These are phyloP conservation scores for Macrobrachium nipponense DNA, from an alignment of 1,140 invertebrate genomes.

Conservation along the genomic window DNA sequence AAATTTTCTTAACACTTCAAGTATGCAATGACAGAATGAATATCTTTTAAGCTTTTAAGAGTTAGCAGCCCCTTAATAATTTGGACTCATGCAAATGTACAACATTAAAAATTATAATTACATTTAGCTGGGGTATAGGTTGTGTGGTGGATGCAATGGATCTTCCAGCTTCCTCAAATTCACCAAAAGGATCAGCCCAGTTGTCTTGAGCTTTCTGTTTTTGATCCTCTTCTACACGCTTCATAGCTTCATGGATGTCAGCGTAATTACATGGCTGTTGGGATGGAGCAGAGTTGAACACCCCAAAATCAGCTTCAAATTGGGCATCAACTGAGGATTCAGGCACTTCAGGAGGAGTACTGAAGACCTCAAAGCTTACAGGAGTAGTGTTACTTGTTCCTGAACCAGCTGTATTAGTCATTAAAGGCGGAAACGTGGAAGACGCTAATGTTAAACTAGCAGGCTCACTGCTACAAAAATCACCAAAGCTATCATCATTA, in stretches of 20 bases:
- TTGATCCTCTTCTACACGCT: slow-evolving; percentile 44
- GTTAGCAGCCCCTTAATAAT: too few relatives aligned
- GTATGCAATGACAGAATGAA: too few relatives aligned
- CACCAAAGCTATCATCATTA: slow-evolving; percentile 47
- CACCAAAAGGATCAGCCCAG: slow-evolving; percentile 55
- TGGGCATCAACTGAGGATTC: slow-evolving; percentile 27
- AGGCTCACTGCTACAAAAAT: slow-evolving; percentile 54
- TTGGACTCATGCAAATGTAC: too few relatives aligned
- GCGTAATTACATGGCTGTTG: slow-evolving; percentile 32
- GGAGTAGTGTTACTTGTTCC: slow-evolving; percentile 40
- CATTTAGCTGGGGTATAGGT: background rate
- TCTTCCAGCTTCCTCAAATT: slow-evolving; percentile 44
- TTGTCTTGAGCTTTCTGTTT: slow-evolving; percentile 28
- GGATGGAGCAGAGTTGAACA: background rate
- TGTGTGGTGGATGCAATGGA: background rate
- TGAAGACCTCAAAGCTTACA: slow-evolving; percentile 47
- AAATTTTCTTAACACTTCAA: too few relatives aligned
- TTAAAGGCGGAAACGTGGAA: background rate
- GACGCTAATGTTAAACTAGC: slow-evolving; percentile 1
- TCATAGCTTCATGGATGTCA: slow-evolving; percentile 57
- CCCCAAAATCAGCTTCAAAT: slow-evolving; percentile 51
- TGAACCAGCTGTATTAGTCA: background rate
- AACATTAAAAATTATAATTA: background rate
- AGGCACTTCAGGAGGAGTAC: slow-evolving; percentile 36
- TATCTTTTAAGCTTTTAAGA: too few relatives aligned